These are phyloP conservation scores for Oncorhynchus clarkii DNA, from an alignment of 2,113 vertebrate genomes.

Conservation along the genomic window DNA sequence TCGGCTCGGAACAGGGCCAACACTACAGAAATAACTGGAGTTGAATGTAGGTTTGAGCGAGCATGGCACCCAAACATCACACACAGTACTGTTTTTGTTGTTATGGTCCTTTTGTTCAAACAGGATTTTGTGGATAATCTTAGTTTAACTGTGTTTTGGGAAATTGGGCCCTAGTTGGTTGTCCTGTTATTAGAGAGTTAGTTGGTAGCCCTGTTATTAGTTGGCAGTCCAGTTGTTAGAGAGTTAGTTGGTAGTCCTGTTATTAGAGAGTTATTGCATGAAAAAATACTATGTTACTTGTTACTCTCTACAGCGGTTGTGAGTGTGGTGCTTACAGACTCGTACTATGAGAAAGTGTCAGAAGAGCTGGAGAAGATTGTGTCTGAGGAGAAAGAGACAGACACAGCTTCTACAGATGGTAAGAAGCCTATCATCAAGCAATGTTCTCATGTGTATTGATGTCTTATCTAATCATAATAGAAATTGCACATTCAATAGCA, in stretches of 20 bases:
- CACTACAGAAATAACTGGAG: slow-evolving; percentile 37
- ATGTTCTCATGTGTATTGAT: too few relatives aligned
- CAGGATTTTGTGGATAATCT: not conserved
- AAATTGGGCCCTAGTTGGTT: too few relatives aligned
- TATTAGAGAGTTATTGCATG: not conserved
- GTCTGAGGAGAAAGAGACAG: slow-evolving; percentile 66
- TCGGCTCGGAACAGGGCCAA: not conserved
- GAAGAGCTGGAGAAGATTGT: slow-evolving; percentile 76
- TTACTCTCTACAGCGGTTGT: slow-evolving; percentile 52
- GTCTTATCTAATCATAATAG: too few relatives aligned
- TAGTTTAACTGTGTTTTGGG: too few relatives aligned
- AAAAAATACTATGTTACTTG: not conserved
- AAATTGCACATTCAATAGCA: too few relatives aligned
- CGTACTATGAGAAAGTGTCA: slow-evolving; percentile 75
- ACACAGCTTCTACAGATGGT: slow-evolving; percentile 63
- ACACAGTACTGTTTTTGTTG: not conserved
- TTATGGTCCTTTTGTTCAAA: not conserved
- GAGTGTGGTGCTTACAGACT: slow-evolving; percentile 56
- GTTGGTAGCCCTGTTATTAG: too few relatives aligned
- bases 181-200: too few relatives aligned
- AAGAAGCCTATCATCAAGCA: not conserved
- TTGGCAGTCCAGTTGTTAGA: too few relatives aligned
- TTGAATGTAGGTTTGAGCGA: slow-evolving; percentile 50
- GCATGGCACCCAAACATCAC: not conserved
- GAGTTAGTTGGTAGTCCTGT: too few relatives aligned